Base-by-base conservation (phyloP, 2,113 vertebrate genomes). In the Megaceryle maxima region DNA sequence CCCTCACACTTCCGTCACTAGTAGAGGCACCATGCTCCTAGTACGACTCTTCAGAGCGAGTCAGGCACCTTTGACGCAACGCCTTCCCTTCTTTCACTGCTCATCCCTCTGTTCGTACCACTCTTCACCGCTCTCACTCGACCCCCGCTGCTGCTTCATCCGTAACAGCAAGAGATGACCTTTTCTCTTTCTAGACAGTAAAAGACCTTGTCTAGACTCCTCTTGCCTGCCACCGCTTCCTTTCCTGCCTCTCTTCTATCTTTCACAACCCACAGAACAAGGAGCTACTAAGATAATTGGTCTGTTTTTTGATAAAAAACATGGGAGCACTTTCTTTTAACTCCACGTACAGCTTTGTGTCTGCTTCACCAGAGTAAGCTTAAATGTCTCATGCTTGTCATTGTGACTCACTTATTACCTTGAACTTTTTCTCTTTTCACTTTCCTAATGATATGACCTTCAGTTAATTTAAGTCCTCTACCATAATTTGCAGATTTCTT, bases 401-500 rank as follows among this genome's bases (percentile, higher is more conserved):
- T 77, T 77, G 37, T 29, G 31, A 48, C 83, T 83, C 5, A 2
- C 72, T 18, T 37, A 35, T 80, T 88, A 78, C 68, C 83, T 72
- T 31, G 44, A 75, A 48, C 70, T 73, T 77, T 28, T 82, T 60
- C 63, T 93, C 59, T 83, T 76, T 46, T 74, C 35, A 4, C 56
- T 94, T 83, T 82, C 64, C 20, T 43, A 60, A 81, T 70, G 60
- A 59, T 46, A 39, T 5, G 63, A 90, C 75, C 90, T 83, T 57
- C 14, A 4, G 59, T 63, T 93, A 87, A 83, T 94, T 21, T 22
- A 59, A 76, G 17, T 77, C 50, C 35, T 73, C 60, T 41, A 25
- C 14, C 48, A 16, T 43, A 60, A n/a, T 76, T 87, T 56, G 88
- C 90, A 87, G 68, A 64, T 92, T 94, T 86, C 87, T 93, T 88